Conservation (phyloP, 2,888 invertebrate genomes). For the Odontothrips loti region DNA sequence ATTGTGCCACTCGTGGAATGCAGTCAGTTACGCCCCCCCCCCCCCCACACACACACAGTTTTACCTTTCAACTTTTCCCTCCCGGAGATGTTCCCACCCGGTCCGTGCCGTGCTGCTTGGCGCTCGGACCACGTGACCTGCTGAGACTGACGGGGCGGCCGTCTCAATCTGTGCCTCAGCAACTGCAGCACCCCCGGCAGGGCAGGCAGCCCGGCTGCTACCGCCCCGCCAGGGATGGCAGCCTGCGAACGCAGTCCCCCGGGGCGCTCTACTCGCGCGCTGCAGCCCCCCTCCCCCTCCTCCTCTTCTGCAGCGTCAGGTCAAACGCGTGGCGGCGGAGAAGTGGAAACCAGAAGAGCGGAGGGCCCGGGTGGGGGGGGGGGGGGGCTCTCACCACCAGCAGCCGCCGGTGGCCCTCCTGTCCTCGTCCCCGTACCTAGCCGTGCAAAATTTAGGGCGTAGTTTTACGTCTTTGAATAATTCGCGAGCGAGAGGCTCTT, state of each 20-base stretch:
- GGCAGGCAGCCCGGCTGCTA: not conserved
- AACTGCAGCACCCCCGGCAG: not conserved
- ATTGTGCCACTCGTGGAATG: too few relatives aligned
- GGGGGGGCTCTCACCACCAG: not conserved
- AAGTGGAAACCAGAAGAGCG: not conserved
- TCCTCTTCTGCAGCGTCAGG: not conserved
- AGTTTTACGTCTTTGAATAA: conserved; percentile 1
- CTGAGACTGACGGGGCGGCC: too few relatives aligned
- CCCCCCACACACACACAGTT: too few relatives aligned
- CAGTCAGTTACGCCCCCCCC: too few relatives aligned
- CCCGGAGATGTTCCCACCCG: too few relatives aligned
- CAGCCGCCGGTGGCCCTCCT: not conserved
- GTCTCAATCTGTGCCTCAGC: too few relatives aligned
- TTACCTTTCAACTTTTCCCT: too few relatives aligned
- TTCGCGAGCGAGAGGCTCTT: not conserved
- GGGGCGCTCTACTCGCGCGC: not conserved
- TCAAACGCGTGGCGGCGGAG: not conserved
- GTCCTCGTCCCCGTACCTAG: too few relatives aligned
- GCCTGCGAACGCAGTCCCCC: not conserved
- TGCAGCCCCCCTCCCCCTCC: not conserved
- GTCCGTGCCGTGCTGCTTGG: too few relatives aligned
- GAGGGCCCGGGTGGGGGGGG: too few relatives aligned
- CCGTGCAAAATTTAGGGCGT: conserved; percentile 17
- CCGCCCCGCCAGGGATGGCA: not conserved
- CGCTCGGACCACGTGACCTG: too few relatives aligned